These are phyloP conservation scores for Scomber colias DNA, from an alignment of 2,113 vertebrate species.

Conservation along the genomic window DNA sequence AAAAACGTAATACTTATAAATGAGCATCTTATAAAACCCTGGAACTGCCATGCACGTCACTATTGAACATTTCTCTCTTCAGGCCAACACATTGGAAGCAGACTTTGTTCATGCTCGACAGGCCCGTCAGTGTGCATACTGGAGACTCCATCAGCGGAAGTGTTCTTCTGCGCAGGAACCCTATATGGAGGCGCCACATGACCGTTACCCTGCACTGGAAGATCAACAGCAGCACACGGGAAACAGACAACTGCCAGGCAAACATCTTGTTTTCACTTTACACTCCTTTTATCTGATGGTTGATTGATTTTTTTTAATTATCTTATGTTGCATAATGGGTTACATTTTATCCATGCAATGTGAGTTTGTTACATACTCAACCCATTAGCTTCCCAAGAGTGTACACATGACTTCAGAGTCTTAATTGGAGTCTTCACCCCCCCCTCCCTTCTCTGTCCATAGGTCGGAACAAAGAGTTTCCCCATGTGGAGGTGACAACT, in stretches of 20 bases:
- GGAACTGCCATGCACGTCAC: neutral
- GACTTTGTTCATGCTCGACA: constrained; percentile 89
- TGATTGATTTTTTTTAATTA: neutral
- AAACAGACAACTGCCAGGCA: constrained; percentile 69
- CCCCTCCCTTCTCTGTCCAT: constrained; percentile 18
- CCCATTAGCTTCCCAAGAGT: neutral
- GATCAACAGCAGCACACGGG: constrained; percentile 64
- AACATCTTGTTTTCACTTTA: constrained; percentile 27
- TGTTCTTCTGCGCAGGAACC: constrained; percentile 83
- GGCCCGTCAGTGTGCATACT: constrained; percentile 71
- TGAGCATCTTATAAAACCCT: neutral
- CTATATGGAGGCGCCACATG: constrained; percentile 88
- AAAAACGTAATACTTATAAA: too few species aligned
- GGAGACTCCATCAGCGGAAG: constrained; percentile 81
- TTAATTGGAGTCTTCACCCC: neutral
- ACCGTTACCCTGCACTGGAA: constrained; percentile 85
- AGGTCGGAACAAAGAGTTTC: constrained; percentile 86
- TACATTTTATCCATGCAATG: neutral
- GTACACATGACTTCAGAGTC: neutral
- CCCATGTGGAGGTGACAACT: constrained; percentile 88
- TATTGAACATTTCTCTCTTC: constrained; percentile 5
- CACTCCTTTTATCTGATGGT: neutral
- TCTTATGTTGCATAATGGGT: neutral
- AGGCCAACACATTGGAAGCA: constrained; percentile 90
- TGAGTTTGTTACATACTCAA: neutral